Percentiles rank a stretch among this genome's conserved stretches.
These are phyloP conservation scores for Gryllus bimaculatus DNA, from an alignment of 1,140 invertebrate genomes.

Conservation along the genomic window DNA sequence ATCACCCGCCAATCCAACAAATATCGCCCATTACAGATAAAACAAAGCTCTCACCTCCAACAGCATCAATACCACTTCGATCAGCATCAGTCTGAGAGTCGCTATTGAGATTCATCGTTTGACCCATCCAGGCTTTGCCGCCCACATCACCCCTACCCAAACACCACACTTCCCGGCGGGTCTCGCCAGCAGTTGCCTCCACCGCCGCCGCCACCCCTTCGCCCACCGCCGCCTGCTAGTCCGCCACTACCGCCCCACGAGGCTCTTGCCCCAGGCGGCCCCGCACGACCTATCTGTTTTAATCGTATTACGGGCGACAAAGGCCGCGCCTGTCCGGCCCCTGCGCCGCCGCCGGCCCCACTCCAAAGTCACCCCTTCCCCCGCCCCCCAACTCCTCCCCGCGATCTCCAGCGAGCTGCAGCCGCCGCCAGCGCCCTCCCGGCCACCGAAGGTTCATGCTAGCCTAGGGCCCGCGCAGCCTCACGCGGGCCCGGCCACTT, in stretches of 20 bases:
- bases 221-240: too few species aligned
- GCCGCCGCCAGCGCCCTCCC: too few species aligned
- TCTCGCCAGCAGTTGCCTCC: not conserved
- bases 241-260: not conserved
- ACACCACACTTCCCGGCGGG: too few species aligned
- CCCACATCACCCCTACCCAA: not conserved
- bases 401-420: not conserved
- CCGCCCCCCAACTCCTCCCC: not conserved
- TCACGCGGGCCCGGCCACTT: not conserved
- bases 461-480: not conserved
- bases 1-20: too few species aligned
- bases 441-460: not conserved
- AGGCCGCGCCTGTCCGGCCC: not conserved
- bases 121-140: not conserved
- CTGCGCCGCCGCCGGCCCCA: too few species aligned
- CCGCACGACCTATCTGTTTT: constrained; percentile 1
- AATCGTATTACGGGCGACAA: constrained; percentile 3
- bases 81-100: too few species aligned
- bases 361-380: not conserved
- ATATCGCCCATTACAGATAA: too few species aligned
- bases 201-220: too few species aligned
- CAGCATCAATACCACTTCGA: too few species aligned
- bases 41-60: too few species aligned
- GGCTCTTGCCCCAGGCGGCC: not conserved
- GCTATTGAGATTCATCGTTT: too few species aligned